These are phyloP conservation scores for Hemibagrus guttatus DNA, from an alignment of 2,797 vertebrate species.

Conservation along the genomic window DNA sequence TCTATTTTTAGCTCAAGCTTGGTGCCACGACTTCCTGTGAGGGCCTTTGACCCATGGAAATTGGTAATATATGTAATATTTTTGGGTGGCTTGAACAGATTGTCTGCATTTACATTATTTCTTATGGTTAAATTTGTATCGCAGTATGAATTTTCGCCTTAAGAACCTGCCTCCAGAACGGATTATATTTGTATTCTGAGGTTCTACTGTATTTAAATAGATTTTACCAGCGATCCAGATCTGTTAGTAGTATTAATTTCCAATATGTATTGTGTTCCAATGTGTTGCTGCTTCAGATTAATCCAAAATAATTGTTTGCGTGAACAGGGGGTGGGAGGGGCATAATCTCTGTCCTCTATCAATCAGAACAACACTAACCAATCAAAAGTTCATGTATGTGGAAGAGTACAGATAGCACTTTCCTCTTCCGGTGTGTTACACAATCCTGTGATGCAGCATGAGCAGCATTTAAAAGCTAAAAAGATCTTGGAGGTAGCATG, in stretches of 20 bases:
- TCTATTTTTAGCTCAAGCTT: too few species aligned
- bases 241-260: not conserved
- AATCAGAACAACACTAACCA: not conserved
- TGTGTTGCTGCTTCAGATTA: not conserved
- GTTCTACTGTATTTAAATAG: not conserved
- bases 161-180: too few species aligned
- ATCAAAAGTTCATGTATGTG: not conserved
- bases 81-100: too few species aligned
- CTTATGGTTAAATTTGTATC: too few species aligned
- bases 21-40: too few species aligned
- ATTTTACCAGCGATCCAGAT: not conserved
- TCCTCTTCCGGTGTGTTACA: not conserved
- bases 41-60: too few species aligned
- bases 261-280: not conserved
- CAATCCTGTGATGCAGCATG: not conserved
- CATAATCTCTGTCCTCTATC: not conserved
- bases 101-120: too few species aligned
- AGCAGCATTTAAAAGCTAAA: not conserved
- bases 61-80: too few species aligned
- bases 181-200: too few species aligned
- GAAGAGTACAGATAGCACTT: not conserved
- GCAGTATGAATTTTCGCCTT: too few species aligned
- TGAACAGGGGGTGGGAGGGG: not conserved
- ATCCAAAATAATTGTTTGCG: not conserved
- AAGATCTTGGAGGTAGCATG: not conserved